A percentile compares a stretch with the other conserved stretches of the same genome.
phyloP scores from a whole-genome alignment of 1,140 invertebrate genomes.

The Caenorhabditis inopinata region DNA sequence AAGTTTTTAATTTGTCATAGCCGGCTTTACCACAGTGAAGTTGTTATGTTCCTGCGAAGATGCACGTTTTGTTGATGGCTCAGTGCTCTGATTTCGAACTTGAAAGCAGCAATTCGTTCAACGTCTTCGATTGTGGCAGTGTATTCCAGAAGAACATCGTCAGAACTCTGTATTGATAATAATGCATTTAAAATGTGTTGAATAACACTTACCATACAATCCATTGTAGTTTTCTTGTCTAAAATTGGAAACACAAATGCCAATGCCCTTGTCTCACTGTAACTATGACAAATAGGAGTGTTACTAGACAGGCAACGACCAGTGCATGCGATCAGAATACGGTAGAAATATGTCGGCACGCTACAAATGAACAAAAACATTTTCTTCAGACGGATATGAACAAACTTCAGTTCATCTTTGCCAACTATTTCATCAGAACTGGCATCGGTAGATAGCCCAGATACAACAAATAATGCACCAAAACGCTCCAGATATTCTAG shows the following conservation, averaged over 20 bases:
- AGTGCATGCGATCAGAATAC: not conserved
- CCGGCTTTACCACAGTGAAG: not conserved
- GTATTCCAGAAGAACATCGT: not conserved
- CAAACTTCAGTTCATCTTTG: not conserved
- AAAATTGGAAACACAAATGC: not conserved
- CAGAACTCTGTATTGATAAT: not conserved
- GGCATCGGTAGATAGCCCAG: not conserved
- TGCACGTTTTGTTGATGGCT: constrained; percentile 17
- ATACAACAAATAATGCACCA: not conserved
- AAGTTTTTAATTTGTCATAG: too few species aligned
- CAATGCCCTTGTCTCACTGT: not conserved
- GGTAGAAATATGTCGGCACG: not conserved
- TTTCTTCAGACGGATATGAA: too few species aligned
- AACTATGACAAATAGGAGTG: not conserved
- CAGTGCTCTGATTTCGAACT: not conserved
- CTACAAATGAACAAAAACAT: not conserved
- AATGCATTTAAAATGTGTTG: too few species aligned
- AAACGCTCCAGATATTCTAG: not conserved
- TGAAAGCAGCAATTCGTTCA: not conserved
- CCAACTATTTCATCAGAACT: not conserved
- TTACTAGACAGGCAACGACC: not conserved
- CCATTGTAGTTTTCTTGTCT: not conserved
- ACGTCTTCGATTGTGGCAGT: not conserved
- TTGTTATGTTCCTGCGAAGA: not conserved
- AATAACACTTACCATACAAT: not conserved